A percentile compares a stretch with the other conserved stretches of the same genome.
phyloP scores from a whole-genome alignment of 2,888 invertebrate species.

The Eucriotettix oculatus region DNA sequence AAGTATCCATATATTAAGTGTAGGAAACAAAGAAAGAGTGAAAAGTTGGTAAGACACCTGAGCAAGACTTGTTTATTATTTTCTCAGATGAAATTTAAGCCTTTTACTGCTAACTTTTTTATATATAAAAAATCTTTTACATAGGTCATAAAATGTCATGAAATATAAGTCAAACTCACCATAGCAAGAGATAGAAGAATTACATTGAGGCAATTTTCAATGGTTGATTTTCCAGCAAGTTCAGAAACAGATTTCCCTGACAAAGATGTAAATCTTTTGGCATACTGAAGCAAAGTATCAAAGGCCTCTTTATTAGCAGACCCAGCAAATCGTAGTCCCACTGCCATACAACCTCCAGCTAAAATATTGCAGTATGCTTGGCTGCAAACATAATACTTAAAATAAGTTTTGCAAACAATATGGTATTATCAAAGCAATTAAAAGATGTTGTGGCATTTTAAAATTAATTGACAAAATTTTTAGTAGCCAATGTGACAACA shows the following conservation, averaged over 20 bases:
- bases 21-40: no score
- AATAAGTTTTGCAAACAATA: not conserved
- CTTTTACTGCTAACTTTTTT: no score
- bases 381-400: constrained; percentile 29
- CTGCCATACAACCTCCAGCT: constrained; percentile 83
- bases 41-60: no score
- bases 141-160: no score
- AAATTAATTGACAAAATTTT: no score
- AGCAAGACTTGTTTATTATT: no score
- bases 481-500: no score
- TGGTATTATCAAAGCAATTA: no score
- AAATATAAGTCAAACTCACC: constrained; percentile 29
- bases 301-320: constrained; percentile 71
- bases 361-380: constrained; percentile 95
- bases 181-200: constrained; percentile 65
- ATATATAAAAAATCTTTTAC: no score
- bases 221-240: constrained; percentile 74
- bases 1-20: no score
- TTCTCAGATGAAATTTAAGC: no score
- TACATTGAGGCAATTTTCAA: constrained; percentile 77
- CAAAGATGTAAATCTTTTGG: constrained; percentile 48
- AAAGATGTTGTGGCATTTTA: no score
- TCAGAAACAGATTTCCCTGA: constrained; percentile 60
- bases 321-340: constrained; percentile 89
- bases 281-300: constrained; percentile 57